Conservation (phyloP, 2,113 vertebrate genomes). For the Parus major region DNA sequence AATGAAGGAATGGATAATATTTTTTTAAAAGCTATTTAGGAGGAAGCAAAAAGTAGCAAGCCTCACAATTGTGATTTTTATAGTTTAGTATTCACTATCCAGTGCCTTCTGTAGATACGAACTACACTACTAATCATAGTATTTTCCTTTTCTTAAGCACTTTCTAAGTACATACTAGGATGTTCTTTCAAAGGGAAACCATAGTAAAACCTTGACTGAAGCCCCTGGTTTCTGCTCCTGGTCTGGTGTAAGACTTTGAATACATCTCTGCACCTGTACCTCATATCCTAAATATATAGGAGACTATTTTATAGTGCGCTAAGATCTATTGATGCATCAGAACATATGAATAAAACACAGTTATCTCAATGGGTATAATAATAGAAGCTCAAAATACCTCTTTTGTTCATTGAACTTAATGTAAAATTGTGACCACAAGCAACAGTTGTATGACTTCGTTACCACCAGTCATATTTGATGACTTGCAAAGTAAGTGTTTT, state of each 20-base stretch:
- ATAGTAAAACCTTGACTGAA: neutral
- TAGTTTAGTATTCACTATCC: neutral
- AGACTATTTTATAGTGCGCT: neutral
- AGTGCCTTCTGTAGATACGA: neutral
- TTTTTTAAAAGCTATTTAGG: neutral
- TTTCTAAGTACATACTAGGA: neutral
- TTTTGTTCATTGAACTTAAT: neutral
- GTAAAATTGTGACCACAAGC: neutral
- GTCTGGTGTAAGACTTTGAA: neutral
- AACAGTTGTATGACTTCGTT: neutral
- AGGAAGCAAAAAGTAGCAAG: neutral
- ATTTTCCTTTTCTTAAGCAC: neutral
- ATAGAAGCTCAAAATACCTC: neutral
- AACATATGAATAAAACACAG: neutral
- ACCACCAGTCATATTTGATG: neutral
- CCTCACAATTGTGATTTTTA: neutral
- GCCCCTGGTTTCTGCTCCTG: neutral
- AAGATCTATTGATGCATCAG: neutral
- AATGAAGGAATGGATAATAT: neutral
- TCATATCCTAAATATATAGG: neutral
- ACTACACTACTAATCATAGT: neutral
- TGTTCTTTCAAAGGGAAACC: neutral
- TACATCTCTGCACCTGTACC: neutral
- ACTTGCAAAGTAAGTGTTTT: neutral
- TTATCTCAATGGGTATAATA: neutral